These are phyloP conservation scores for Pogonocichla stellata DNA, from an alignment of 2,113 vertebrate species.

Conservation along the genomic window DNA sequence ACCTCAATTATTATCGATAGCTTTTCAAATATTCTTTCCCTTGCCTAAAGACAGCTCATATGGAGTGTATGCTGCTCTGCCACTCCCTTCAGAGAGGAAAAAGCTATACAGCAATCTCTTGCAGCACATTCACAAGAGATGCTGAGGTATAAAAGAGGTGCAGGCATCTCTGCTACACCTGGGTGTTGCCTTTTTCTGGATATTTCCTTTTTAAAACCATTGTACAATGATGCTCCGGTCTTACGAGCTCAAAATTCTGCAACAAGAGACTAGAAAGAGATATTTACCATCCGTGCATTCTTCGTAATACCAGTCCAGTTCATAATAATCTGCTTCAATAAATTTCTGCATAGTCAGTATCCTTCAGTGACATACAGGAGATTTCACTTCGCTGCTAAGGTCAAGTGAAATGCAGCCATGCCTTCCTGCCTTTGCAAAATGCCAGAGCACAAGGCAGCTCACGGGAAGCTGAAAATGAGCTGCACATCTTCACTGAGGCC, in stretches of 20 bases:
- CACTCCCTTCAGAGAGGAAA: neutral
- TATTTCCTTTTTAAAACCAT: neutral
- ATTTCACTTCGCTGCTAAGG: slow-evolving; percentile 64
- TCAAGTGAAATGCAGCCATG: slow-evolving; percentile 78
- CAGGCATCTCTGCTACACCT: neutral
- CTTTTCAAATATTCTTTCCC: neutral
- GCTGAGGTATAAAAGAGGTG: neutral
- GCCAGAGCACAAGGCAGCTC: neutral
- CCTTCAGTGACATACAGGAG: slow-evolving; percentile 57
- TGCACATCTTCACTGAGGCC: slow-evolving; percentile 64
- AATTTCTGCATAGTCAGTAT: slow-evolving; percentile 97
- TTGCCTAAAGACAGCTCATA: neutral
- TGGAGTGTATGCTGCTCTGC: neutral
- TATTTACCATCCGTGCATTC: slow-evolving; percentile 96
- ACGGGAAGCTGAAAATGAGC: neutral
- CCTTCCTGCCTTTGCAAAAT: slow-evolving; percentile 65
- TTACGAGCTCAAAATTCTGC: neutral
- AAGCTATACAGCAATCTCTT: slow-evolving; percentile 11
- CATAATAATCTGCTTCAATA: slow-evolving; percentile 96
- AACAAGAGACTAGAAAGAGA: slow-evolving; percentile 15
- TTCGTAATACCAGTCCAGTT: slow-evolving; percentile 99
- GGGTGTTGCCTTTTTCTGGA: neutral
- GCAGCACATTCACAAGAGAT: neutral
- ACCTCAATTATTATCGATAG: neutral
- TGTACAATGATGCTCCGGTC: neutral